These are phyloP conservation scores for Macrobrachium nipponense DNA, from an alignment of 1,140 invertebrate genomes.

Conservation along the genomic window DNA sequence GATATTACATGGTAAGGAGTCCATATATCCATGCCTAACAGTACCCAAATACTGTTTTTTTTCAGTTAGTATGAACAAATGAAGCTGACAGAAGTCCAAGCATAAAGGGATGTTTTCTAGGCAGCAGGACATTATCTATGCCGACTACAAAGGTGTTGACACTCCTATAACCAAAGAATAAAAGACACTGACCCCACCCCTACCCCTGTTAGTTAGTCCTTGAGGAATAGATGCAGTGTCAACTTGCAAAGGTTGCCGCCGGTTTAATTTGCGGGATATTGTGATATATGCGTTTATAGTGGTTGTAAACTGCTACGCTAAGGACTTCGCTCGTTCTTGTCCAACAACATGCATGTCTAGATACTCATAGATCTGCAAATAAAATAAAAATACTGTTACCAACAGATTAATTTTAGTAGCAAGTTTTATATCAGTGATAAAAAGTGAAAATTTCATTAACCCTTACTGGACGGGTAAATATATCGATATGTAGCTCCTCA, in stretches of 20 bases:
- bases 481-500: too few relatives aligned
- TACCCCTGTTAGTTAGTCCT: constrained; percentile 59
- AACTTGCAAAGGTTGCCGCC: constrained; percentile 65
- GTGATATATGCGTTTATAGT: constrained; percentile 97
- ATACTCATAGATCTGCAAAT: constrained; percentile 88
- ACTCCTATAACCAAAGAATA: not conserved
- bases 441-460: too few relatives aligned
- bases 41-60: too few relatives aligned
- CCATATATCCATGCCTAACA: too few relatives aligned
- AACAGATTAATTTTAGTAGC: too few relatives aligned
- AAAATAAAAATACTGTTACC: constrained; percentile 22
- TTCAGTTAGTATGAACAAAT: too few relatives aligned
- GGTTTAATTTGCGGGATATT: constrained; percentile 78
- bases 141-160: not conserved
- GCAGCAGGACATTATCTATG: too few relatives aligned
- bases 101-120: too few relatives aligned
- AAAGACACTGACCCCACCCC: constrained; percentile 45
- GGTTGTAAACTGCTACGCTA: constrained; percentile 98
- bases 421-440: too few relatives aligned
- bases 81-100: too few relatives aligned
- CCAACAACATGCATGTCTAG: constrained; percentile 97
- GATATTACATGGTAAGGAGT: too few relatives aligned
- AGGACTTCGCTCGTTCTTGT: constrained; percentile 97
- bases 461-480: too few relatives aligned
- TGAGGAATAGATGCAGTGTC: constrained; percentile 50